phyloP scores from a whole-genome alignment of 2,888 invertebrate genomes.

The Cremastinae sp. region DNA sequence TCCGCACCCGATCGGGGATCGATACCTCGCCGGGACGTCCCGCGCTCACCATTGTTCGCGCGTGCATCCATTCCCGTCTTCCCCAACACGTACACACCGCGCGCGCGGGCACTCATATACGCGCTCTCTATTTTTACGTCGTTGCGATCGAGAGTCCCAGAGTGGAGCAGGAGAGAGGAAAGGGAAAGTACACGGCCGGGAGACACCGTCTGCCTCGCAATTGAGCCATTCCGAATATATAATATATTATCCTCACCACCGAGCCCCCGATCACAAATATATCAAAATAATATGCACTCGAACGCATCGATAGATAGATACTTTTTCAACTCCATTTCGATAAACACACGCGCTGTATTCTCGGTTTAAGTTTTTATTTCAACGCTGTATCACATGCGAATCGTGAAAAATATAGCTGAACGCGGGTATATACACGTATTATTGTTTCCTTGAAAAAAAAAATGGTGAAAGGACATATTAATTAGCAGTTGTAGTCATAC shows the following conservation, averaged over 20 bases:
- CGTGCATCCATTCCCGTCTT: slow-evolving; percentile 5
- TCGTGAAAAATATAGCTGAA: no score
- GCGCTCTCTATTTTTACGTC: slow-evolving; percentile 43
- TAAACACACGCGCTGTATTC: no score
- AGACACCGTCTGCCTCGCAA: slow-evolving; percentile 31
- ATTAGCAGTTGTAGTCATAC: no score
- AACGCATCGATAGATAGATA: no score
- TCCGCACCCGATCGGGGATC: slow-evolving; percentile 57
- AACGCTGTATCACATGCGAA: no score
- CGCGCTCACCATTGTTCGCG: no score
- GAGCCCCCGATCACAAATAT: background rate
- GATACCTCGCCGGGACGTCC: no score
- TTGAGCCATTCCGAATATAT: slow-evolving; percentile 9
- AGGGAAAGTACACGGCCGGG: slow-evolving; percentile 66
- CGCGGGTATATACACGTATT: no score
- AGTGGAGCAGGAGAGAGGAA: slow-evolving; percentile 62
- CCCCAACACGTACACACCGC: slow-evolving; percentile 1
- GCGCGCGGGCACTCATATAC: background rate
- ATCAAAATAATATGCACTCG: background rate
- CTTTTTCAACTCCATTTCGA: no score
- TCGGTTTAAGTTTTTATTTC: no score
- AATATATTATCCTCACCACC: background rate
- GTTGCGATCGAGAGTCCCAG: slow-evolving; percentile 25
- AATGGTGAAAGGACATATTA: no score
- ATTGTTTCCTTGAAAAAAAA: no score